These are phyloP conservation scores for Nephrocerus scutellatus DNA, from an alignment of 2,888 invertebrate genomes.

Conservation along the genomic window DNA sequence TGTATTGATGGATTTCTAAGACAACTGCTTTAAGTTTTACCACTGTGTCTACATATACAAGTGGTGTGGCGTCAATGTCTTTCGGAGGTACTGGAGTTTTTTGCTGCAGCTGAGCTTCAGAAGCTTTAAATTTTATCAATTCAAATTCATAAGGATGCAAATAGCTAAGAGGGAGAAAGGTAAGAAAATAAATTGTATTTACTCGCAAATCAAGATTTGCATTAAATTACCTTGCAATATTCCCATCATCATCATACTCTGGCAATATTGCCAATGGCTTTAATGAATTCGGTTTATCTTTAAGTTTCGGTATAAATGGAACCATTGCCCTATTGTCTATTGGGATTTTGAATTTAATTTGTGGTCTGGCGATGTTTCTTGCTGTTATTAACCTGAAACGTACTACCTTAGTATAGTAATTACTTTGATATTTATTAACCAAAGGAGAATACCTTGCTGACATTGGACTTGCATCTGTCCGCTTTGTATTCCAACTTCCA, in stretches of 20 bases:
- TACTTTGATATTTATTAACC: too few relatives aligned
- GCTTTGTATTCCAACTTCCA: conserved; percentile 56
- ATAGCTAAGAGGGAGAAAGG: conserved; percentile 47
- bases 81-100: conserved; percentile 46
- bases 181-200: conserved; percentile 22
- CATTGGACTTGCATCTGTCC: conserved; percentile 24
- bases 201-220: too few relatives aligned
- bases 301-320: conserved; percentile 78
- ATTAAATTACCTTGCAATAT: conserved; percentile 49
- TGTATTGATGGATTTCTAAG: conserved; percentile 57
- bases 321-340: conserved; percentile 68
- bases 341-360: conserved; percentile 73
- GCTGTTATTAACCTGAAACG: conserved; percentile 59
- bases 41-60: conserved; percentile 61
- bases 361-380: conserved; percentile 72
- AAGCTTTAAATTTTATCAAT: conserved; percentile 63
- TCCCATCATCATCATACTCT: conserved; percentile 59
- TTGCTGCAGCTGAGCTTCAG: conserved; percentile 49
- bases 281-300: conserved; percentile 79
- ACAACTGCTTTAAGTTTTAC: conserved; percentile 60
- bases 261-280: conserved; percentile 70
- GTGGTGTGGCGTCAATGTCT: conserved; percentile 57
- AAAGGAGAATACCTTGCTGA: conserved; percentile 26
- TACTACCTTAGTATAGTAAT: background rate
- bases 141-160: conserved; percentile 87